phyloP scores from a whole-genome alignment of 35 echinoderm and acorn worm genomes.

The Hemicentrotus pulcherrimus region DNA sequence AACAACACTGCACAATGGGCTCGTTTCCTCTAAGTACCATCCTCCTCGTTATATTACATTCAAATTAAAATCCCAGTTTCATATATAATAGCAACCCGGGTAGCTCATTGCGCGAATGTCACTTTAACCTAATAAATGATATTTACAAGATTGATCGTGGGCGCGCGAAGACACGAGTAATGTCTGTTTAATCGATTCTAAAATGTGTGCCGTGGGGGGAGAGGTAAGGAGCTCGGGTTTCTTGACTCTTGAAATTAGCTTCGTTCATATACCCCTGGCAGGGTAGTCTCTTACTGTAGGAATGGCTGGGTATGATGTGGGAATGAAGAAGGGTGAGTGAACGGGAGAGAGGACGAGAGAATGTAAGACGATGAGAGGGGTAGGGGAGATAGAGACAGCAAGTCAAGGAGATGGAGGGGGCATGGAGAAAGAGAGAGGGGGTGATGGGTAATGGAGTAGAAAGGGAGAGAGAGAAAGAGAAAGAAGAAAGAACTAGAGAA shows the following conservation, averaged over 20 bases:
- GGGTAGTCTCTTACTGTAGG: neutral
- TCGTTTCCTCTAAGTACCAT: neutral
- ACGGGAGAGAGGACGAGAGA: neutral
- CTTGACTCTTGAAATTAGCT: conserved; percentile 3
- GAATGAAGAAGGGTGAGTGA: neutral
- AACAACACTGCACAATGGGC: neutral
- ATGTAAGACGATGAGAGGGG: neutral
- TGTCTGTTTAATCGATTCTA: conserved; percentile 42
- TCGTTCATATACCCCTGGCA: neutral
- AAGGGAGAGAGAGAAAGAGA: neutral
- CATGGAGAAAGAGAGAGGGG: neutral
- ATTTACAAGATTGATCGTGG: conserved; percentile 18
- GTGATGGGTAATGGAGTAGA: neutral
- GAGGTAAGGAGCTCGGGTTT: neutral
- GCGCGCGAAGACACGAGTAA: conserved; percentile 42
- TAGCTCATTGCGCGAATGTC: conserved; percentile 7
- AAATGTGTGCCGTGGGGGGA: conserved; percentile 23
- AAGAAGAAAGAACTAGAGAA: neutral
- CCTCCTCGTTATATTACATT: neutral
- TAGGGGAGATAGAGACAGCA: neutral
- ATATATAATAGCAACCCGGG: neutral
- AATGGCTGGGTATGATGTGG: neutral
- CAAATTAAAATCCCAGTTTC: conserved; percentile 27
- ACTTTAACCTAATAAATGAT: conserved; percentile 37
- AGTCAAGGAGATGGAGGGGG: neutral